phyloP scores from a whole-genome alignment of 2,797 vertebrate species.

The Leucoraja ocellata region DNA sequence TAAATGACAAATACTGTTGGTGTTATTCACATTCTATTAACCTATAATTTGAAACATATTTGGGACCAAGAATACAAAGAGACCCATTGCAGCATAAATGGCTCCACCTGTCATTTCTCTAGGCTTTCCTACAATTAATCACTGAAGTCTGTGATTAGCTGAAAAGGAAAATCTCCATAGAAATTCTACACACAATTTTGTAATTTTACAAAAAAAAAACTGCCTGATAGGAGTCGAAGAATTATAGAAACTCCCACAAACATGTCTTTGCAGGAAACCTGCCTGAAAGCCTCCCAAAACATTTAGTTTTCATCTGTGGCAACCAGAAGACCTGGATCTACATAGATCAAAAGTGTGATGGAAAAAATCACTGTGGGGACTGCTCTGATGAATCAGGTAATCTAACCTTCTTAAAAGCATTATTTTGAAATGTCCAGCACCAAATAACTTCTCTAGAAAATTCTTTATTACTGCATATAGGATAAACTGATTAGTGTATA shows the following conservation, averaged over 20 bases:
- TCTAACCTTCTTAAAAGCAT: background rate
- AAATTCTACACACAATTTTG: background rate
- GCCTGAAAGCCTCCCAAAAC: conserved; percentile 44
- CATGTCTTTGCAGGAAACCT: conserved; percentile 40
- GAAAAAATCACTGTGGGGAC: conserved; percentile 46
- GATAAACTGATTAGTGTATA: background rate
- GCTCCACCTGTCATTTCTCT: background rate
- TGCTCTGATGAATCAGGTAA: conserved; percentile 48
- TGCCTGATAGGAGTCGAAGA: background rate
- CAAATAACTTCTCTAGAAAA: background rate
- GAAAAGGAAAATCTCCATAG: background rate
- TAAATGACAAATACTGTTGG: background rate
- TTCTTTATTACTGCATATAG: background rate
- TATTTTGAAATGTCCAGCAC: background rate
- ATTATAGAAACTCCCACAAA: background rate
- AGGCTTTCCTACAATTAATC: background rate
- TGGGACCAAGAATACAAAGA: background rate
- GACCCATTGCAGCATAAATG: background rate
- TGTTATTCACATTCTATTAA: background rate
- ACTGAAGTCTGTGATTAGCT: background rate
- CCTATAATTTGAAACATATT: background rate
- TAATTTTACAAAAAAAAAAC: background rate
- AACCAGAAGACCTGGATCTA: conserved; percentile 45
- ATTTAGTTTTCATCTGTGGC: conserved; percentile 46
- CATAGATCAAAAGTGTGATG: conserved; percentile 44